Evolutionary conservation across 2,113 vertebrate species (phyloP).

Genomic region (Coturnix japonica): DNA sequence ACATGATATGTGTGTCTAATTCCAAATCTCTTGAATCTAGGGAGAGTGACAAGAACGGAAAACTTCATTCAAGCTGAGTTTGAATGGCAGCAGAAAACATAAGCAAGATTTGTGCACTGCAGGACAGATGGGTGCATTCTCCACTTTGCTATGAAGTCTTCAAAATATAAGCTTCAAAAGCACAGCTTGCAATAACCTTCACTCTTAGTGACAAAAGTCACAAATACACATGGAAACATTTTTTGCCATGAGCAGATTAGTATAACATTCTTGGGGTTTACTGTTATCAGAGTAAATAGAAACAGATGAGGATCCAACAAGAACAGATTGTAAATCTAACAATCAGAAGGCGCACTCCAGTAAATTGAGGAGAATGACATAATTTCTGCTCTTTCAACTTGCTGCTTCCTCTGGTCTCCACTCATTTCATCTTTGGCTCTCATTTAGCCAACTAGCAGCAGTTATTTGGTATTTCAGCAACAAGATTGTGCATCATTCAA

Average conservation of each 20-base stretch:
- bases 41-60: neutral
- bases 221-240: neutral
- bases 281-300: conserved; percentile 12
- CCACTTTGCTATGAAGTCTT: neutral
- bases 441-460: neutral
- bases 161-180: conserved; percentile 7
- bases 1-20: neutral
- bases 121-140: neutral
- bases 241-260: neutral
- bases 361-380: neutral
- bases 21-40: neutral
- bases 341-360: neutral
- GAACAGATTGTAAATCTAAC: conserved; percentile 5
- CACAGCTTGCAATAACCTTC: neutral
- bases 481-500: neutral
- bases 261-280: neutral
- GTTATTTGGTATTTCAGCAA: neutral
- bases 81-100: neutral
- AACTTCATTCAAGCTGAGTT: neutral
- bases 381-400: neutral
- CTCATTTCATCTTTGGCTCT: neutral
- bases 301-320: conserved; percentile 23
- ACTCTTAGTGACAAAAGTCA: neutral
- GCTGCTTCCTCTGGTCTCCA: neutral
- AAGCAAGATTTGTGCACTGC: neutral